A percentile compares a stretch with the other conserved stretches of the same genome.
phyloP scores from a whole-genome alignment of 2,113 vertebrate genomes.

The Epinephelus cyanopodus region DNA sequence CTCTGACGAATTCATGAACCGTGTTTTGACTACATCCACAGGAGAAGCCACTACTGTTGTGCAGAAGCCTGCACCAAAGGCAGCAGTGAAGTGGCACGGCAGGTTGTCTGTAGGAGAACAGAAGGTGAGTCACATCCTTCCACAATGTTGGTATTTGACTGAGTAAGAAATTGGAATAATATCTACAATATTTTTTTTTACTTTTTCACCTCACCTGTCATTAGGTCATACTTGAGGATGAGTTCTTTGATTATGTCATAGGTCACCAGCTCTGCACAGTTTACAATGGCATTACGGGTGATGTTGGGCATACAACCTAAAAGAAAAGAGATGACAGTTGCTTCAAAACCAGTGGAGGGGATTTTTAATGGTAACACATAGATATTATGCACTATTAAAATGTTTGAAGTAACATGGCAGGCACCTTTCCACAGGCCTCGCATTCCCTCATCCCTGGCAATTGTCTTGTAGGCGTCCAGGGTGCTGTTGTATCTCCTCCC shows the following conservation, averaged over 20 bases:
- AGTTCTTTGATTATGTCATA: constrained; percentile 95
- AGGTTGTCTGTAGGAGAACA: constrained; percentile 86
- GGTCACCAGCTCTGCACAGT: constrained; percentile 96
- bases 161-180: not conserved
- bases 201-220: constrained; percentile 88
- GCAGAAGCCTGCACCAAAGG: constrained; percentile 94
- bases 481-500: constrained; percentile 89
- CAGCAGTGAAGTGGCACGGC: constrained; percentile 94
- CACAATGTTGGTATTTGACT: not conserved
- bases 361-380: not conserved
- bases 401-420: not conserved
- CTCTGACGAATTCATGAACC: constrained; percentile 92
- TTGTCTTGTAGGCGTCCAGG: constrained; percentile 90
- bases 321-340: constrained; percentile 32
- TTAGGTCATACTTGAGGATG: constrained; percentile 88
- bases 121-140: not conserved
- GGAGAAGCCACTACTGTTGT: constrained; percentile 95
- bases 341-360: not conserved
- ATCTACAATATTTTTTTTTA: not conserved
- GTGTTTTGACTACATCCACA: constrained; percentile 95
- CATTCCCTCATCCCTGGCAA: constrained; percentile 89
- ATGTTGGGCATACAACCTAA: constrained; percentile 94
- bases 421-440: constrained; percentile 92
- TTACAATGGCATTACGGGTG: constrained; percentile 93
- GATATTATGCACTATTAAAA: not conserved